Conservation (phyloP, 2,888 invertebrate species). For the Stenodera caucasica region DNA sequence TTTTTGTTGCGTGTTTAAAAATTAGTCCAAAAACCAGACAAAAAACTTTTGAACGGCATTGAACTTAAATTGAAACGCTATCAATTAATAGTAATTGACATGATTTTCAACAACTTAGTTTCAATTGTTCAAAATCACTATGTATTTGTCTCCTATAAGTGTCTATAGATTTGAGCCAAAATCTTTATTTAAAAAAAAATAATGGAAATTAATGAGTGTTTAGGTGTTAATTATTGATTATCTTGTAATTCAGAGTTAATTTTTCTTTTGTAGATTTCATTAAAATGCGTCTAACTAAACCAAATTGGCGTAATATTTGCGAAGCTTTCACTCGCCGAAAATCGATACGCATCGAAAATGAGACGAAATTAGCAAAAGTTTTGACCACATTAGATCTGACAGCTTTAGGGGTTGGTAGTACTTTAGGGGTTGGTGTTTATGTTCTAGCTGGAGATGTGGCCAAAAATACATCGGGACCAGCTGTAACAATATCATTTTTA, state of each 20-base stretch:
- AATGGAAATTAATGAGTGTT: conserved; percentile 13
- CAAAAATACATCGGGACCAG: conserved; percentile 79
- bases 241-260: conserved; percentile 2
- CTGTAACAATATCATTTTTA: conserved; percentile 81
- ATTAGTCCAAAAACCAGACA: no score
- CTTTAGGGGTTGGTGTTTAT: conserved; percentile 88
- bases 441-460: conserved; percentile 85
- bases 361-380: conserved; percentile 67
- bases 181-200: background rate
- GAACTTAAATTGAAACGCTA: background rate
- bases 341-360: conserved; percentile 50
- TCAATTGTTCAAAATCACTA: background rate
- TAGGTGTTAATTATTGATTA: conserved; percentile 8
- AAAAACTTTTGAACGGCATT: background rate
- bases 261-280: conserved; percentile 14
- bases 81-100: background rate
- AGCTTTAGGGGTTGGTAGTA: conserved; percentile 78
- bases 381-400: conserved; percentile 82
- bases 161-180: no score
- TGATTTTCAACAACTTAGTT: background rate
- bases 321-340: conserved; percentile 54
- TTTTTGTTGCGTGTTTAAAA: no score
- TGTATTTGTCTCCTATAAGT: background rate
- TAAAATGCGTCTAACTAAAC: conserved; percentile 24
- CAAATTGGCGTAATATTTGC: conserved; percentile 41